These are phyloP conservation scores for Tineola bisselliella DNA, from an alignment of 2,888 invertebrate genomes.

Conservation along the genomic window DNA sequence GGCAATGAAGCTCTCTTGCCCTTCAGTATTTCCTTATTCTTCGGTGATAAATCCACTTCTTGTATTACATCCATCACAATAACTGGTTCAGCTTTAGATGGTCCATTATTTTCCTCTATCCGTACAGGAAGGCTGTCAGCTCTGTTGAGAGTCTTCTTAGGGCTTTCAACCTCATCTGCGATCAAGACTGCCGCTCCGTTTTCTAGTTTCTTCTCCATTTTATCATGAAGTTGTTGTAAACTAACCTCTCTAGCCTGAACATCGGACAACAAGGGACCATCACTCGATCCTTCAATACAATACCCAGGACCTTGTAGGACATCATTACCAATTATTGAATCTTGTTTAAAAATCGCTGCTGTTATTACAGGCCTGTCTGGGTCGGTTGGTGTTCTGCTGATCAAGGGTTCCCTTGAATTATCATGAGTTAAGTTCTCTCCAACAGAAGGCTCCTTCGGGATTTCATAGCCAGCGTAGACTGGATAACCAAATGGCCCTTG, in stretches of 20 bases:
- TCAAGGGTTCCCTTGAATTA: conserved; percentile 57
- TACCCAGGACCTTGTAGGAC: conserved; percentile 53
- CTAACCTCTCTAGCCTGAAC: conserved; percentile 57
- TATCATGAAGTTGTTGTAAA: conserved; percentile 50
- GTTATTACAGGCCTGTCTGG: conserved; percentile 75
- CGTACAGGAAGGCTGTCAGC: conserved; percentile 67
- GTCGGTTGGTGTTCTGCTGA: conserved; percentile 56
- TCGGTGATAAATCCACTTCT: conserved; percentile 45
- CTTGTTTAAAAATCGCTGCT: conserved; percentile 75
- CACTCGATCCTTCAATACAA: conserved; percentile 60
- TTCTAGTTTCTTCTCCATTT: conserved; percentile 44
- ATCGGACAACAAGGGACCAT: conserved; percentile 60
- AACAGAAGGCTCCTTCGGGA: conserved; percentile 39
- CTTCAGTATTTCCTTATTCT: conserved; percentile 34
- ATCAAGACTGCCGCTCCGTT: conserved; percentile 48
- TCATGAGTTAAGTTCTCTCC: conserved; percentile 45
- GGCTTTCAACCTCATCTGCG: conserved; percentile 43
- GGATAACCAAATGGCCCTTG: conserved; percentile 78
- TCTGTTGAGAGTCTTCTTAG: conserved; percentile 57
- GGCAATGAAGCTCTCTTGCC: conserved; percentile 54
- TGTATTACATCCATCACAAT: conserved; percentile 41
- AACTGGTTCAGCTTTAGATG: conserved; percentile 24
- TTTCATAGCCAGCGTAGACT: conserved; percentile 68
- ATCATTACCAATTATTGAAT: conserved; percentile 60
- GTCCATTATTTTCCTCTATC: conserved; percentile 54